Evolutionary conservation across 2,113 vertebrate genomes (phyloP), one percentile per base, ranked within the genome.

Genomic region (Brachyistius frenatus): DNA sequence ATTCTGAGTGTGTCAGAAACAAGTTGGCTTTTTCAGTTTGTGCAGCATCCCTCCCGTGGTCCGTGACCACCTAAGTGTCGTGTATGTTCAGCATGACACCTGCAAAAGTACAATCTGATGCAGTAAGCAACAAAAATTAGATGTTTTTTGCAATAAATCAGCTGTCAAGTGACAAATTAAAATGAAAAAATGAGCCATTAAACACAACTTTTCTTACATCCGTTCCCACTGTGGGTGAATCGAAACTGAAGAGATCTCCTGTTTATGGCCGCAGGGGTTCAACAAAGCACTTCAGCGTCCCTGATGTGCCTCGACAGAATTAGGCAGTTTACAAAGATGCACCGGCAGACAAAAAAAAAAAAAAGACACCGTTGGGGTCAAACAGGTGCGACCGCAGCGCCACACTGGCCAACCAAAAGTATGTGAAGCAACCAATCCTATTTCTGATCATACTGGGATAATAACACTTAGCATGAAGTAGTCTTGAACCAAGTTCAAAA

Each of bases 51-150:
- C 47, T 37, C 55, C 39, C 44, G 46, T 75, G 49, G 73, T 50
- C 64, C 2, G 74, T 15, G 37, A 23, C 64, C 23, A 23, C 23
- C 23, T 23, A 23, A 23, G 23, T 23, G 23, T 23, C 23, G 23
- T 14, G 44, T 58, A 13, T 32, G 53, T 44, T 64, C 49, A 64
- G 68, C 39, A 3, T 53, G 44, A 80, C 36, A 71, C 78, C 62
- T 73, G 76, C 78, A 86, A 11, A 31, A 61, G 47, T 60, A 92
- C 87, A 89, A 83, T 90, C 86, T 37, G 66, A 77, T 75, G 67
- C 65, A 55, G 58, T 70, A 81, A 86, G 84, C 73, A 78, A 87
- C 77, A 66, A 5, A 60, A 58, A 67, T 61, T 2, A 83, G 66
- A 80, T 68, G 60, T 41, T 16, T 68, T 81, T 66, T 62, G 41